Percentiles rank a stretch among this genome's conserved stretches.
These are phyloP conservation scores for Callithrix jacchus DNA, from an alignment of 2,113 vertebrate species.

Conservation along the genomic window DNA sequence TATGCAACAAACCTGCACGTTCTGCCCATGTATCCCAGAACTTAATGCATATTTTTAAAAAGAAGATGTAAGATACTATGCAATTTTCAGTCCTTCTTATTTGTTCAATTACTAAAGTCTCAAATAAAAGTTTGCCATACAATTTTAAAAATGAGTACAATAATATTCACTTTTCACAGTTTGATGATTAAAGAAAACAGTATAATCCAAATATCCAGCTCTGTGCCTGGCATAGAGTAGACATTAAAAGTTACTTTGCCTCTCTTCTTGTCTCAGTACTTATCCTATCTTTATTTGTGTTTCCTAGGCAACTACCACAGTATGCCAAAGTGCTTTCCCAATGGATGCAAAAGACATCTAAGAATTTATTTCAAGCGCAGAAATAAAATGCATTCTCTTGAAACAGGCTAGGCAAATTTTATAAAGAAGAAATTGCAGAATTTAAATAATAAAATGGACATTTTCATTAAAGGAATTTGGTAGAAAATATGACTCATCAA, in stretches of 20 bases:
- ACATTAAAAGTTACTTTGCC: background rate
- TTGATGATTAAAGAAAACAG: background rate
- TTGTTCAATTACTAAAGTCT: background rate
- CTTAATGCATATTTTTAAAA: too few species aligned
- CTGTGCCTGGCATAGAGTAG: background rate
- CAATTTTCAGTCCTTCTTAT: background rate
- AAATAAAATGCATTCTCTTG: constrained; percentile 31
- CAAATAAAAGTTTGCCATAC: background rate
- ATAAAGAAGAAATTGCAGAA: constrained; percentile 25
- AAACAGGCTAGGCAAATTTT: background rate
- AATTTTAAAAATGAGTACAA: background rate
- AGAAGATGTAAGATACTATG: background rate
- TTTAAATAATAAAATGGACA: background rate
- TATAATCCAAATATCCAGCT: background rate
- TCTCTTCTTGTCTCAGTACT: background rate
- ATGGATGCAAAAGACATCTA: background rate
- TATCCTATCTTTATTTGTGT: constrained; percentile 13
- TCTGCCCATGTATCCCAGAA: too few species aligned
- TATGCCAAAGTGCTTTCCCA: background rate
- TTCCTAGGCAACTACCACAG: constrained; percentile 52
- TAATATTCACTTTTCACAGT: background rate
- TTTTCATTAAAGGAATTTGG: background rate
- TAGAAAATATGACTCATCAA: background rate
- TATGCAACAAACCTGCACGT: too few species aligned
- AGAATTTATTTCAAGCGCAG: background rate